Conservation (phyloP, 2,113 vertebrate species). For the Gavia stellata region DNA sequence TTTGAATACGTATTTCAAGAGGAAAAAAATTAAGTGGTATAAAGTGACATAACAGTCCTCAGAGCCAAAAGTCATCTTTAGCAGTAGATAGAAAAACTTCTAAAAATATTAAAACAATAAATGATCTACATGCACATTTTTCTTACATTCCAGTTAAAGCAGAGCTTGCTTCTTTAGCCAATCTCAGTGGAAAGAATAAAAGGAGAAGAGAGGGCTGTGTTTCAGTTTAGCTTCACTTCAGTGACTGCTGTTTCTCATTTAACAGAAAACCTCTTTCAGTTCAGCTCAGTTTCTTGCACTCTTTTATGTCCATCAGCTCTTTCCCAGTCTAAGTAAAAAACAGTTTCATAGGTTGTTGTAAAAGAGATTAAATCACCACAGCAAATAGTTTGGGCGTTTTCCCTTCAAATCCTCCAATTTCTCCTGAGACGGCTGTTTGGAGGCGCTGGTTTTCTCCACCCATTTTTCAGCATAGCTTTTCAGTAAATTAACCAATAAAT, state of each 20-base stretch:
- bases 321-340: not conserved
- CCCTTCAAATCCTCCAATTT: not conserved
- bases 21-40: too few relatives aligned
- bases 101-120: not conserved
- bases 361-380: not conserved
- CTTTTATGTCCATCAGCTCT: not conserved
- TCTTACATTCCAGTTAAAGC: not conserved
- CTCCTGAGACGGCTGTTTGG: not conserved
- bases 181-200: not conserved
- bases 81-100: not conserved
- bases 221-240: constrained; percentile 15
- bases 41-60: not conserved
- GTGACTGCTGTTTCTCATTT: constrained; percentile 30
- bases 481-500: not conserved
- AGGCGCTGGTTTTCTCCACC: not conserved
- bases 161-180: not conserved
- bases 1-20: too few relatives aligned
- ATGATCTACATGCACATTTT: not conserved
- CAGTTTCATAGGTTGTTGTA: not conserved
- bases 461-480: not conserved
- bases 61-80: not conserved
- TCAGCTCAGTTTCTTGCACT: not conserved
- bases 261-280: not conserved
- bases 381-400: not conserved
- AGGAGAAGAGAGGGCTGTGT: not conserved